Conservation (phyloP, 2,888 invertebrate species). For the Psylliodes chrysocephalus region DNA sequence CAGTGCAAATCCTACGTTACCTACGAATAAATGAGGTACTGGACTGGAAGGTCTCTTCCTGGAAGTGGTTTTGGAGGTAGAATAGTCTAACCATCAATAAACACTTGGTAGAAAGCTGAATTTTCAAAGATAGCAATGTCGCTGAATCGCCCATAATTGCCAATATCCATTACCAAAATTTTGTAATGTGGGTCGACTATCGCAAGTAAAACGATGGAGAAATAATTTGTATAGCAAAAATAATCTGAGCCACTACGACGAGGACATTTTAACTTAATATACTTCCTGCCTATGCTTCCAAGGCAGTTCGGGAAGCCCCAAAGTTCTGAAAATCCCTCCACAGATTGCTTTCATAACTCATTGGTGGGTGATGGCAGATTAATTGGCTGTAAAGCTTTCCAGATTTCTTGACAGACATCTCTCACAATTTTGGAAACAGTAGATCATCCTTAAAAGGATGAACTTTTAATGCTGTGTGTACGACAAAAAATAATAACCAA, state of each 20-base stretch:
- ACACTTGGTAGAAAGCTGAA: conserved; percentile 21
- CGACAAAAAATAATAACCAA: too few relatives aligned
- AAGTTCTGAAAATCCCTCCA: conserved; percentile 17
- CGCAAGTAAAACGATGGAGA: conserved; percentile 3
- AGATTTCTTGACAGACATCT: conserved; percentile 19
- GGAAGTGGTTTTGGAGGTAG: conserved; percentile 10
- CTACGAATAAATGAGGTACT: conserved; percentile 18
- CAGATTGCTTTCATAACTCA: conserved; percentile 1
- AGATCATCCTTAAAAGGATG: conserved; percentile 7
- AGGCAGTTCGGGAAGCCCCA: conserved; percentile 19
- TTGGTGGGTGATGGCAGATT: conserved; percentile 10
- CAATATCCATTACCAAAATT: conserved; percentile 17
- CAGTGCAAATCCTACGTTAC: conserved; percentile 18
- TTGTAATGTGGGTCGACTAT: conserved; percentile 13
- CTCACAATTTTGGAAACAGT: conserved; percentile 23
- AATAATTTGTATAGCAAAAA: too few relatives aligned
- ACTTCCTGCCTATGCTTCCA: conserved; percentile 23
- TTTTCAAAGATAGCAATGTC: conserved; percentile 22
- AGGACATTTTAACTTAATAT: conserved; percentile 20
- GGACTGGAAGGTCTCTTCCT: conserved; percentile 9
- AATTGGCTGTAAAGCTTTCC: conserved; percentile 17
- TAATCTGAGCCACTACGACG: conserved; percentile 15
- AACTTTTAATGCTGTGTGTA: too few relatives aligned
- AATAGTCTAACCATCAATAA: conserved; percentile 8
- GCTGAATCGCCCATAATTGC: conserved; percentile 19